phyloP scores from a whole-genome alignment of 1,140 invertebrate genomes.

The Mycetomoellerius zeteki region DNA sequence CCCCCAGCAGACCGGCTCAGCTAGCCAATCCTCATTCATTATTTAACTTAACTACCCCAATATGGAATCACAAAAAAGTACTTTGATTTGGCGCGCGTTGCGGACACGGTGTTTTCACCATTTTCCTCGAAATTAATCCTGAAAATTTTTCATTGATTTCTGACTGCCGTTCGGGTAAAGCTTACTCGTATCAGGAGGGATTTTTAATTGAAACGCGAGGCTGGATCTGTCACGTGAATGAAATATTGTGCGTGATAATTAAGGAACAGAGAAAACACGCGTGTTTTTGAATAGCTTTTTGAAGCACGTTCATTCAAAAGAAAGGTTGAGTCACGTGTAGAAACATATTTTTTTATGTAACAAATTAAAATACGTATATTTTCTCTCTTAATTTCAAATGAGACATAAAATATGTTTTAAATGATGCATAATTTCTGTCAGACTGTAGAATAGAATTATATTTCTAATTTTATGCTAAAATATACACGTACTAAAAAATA shows the following conservation, averaged over 20 bases:
- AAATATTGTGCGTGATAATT: conserved; percentile 52
- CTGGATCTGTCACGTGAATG: conserved; percentile 41
- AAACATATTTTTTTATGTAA: not conserved
- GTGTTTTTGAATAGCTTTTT: conserved; percentile 48
- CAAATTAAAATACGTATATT: not conserved
- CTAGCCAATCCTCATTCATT: conserved; percentile 73
- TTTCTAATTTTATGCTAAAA: not conserved
- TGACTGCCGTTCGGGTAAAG: conserved; percentile 27
- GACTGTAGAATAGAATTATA: not conserved
- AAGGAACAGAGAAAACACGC: conserved; percentile 31
- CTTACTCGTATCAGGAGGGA: not conserved
- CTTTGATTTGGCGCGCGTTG: conserved; percentile 45
- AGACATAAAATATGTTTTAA: not conserved
- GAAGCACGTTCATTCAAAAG: not conserved
- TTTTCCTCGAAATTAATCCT: conserved; percentile 64
- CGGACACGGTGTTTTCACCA: conserved; percentile 51
- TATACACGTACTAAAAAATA: no score
- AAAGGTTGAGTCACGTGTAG: not conserved
- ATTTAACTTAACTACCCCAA: conserved; percentile 73
- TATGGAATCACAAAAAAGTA: conserved; percentile 69
- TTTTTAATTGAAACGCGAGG: conserved; percentile 53
- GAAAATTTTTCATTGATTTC: conserved; percentile 64
- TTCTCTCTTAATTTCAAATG: not conserved
- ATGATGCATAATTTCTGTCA: not conserved
- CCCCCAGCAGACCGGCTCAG: conserved; percentile 46